These are phyloP conservation scores for Cardiocondyla obscurior DNA, from an alignment of 1,140 invertebrate species.

Conservation along the genomic window DNA sequence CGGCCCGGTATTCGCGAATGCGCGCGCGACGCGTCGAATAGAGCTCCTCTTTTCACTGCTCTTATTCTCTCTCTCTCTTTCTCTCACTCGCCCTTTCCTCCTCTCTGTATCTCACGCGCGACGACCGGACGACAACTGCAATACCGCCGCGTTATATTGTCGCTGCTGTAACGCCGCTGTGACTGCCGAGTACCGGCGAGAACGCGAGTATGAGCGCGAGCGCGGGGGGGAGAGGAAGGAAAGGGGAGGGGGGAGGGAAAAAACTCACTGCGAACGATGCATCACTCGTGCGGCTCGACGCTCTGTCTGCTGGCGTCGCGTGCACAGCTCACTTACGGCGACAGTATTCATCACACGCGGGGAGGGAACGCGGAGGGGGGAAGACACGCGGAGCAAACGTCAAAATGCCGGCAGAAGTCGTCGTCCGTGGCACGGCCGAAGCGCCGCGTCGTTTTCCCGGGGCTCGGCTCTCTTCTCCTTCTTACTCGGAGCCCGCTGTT, in stretches of 20 bases:
- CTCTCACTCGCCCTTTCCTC: background rate
- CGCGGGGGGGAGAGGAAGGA: too few relatives aligned
- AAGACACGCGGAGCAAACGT: slow-evolving; percentile 50
- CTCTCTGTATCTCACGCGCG: background rate
- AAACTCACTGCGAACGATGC: slow-evolving; percentile 54
- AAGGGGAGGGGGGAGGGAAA: too few relatives aligned
- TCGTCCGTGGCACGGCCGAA: slow-evolving; percentile 10
- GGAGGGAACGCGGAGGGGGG: slow-evolving; percentile 31
- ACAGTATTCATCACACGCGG: slow-evolving; percentile 75
- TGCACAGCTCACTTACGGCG: slow-evolving; percentile 68
- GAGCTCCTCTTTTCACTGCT: too few relatives aligned
- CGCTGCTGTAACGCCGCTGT: background rate
- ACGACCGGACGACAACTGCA: background rate
- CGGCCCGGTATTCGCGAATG: slow-evolving; percentile 26
- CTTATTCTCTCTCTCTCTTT: background rate
- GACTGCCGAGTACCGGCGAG: background rate
- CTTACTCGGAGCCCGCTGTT: background rate
- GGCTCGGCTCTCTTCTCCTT: background rate
- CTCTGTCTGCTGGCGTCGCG: slow-evolving; percentile 73
- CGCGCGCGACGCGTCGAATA: slow-evolving; percentile 39
- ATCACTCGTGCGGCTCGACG: slow-evolving; percentile 56
- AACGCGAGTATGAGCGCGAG: background rate
- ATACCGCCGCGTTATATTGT: background rate
- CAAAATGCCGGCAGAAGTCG: slow-evolving; percentile 66
- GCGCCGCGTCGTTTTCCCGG: background rate